phyloP scores from a whole-genome alignment of 30 jellyfish, hydroid and myxozoan species.

The Hydra vulgaris region DNA sequence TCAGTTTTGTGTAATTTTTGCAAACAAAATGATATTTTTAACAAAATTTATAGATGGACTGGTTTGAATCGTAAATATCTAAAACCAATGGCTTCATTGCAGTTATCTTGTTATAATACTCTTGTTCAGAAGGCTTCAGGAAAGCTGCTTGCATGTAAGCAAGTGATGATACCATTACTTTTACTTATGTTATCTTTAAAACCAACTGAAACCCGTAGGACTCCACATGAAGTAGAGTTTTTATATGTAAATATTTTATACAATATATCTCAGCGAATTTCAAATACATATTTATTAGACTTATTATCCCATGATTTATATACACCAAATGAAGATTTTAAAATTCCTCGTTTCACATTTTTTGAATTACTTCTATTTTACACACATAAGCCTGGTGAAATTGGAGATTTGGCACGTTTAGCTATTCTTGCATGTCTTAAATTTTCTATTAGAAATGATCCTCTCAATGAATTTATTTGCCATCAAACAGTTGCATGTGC shows the following conservation, averaged over 20 bases:
- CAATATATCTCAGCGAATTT: conserved; percentile 43
- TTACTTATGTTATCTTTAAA: conserved; percentile 51
- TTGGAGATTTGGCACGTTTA: conserved; percentile 67
- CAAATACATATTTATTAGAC: conserved; percentile 45
- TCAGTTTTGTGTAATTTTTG: conserved; percentile 21
- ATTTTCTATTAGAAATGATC: conserved; percentile 37
- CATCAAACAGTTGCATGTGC: conserved; percentile 73
- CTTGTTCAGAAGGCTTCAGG: conserved; percentile 42
- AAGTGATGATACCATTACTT: conserved; percentile 45
- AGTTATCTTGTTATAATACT: conserved; percentile 22
- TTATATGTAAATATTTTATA: conserved; percentile 41
- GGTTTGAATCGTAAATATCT: conserved; percentile 41
- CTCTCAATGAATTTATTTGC: conserved; percentile 38
- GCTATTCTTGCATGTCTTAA: conserved; percentile 48
- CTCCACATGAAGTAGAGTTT: conserved; percentile 65
- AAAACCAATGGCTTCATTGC: conserved; percentile 51
- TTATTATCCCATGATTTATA: conserved; percentile 19
- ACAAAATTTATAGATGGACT: conserved; percentile 67
- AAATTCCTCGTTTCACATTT: conserved; percentile 63
- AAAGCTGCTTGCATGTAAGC: conserved; percentile 31
- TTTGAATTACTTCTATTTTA: conserved; percentile 46
- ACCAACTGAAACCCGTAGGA: conserved; percentile 68
- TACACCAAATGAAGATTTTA: conserved; percentile 62
- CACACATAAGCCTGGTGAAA: conserved; percentile 50
- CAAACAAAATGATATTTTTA: conserved; percentile 26